These are phyloP conservation scores for Epizoanthus scotinus DNA, from an alignment of 92 coral and sea anemone genomes.

Conservation along the genomic window DNA sequence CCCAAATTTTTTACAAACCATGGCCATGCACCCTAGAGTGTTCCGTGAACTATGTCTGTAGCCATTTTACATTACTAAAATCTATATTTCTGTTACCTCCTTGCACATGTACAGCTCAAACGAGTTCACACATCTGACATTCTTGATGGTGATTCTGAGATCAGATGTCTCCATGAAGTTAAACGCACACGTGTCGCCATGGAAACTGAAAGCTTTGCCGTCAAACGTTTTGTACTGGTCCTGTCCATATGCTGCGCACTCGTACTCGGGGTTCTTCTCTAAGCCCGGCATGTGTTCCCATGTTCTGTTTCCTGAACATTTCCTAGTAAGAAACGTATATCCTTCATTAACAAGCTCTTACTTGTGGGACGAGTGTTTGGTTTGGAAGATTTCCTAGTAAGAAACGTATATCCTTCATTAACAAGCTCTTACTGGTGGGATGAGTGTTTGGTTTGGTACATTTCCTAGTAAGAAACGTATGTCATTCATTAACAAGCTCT, in stretches of 20 bases:
- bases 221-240: constrained; percentile 94
- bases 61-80: not conserved
- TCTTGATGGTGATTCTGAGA: constrained; percentile 65
- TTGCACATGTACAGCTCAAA: constrained; percentile 95
- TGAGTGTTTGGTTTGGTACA: too few relatives aligned
- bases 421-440: not conserved
- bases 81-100: constrained; percentile 50
- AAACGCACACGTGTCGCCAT: constrained; percentile 50
- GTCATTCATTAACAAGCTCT: not conserved
- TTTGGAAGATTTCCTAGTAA: constrained; percentile 71
- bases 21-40: too few relatives aligned
- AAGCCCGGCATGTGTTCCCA: constrained; percentile 69
- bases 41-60: not conserved
- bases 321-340: constrained; percentile 38
- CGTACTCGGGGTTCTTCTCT: constrained; percentile 77
- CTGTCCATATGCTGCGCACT: constrained; percentile 92
- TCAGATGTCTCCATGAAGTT: constrained; percentile 68
- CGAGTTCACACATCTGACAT: constrained; percentile 79
- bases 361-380: too few relatives aligned
- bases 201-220: constrained; percentile 64
- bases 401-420: not conserved
- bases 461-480: constrained; percentile 43
- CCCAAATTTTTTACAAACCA: too few relatives aligned
- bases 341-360: not conserved
- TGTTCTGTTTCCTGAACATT: constrained; percentile 77